A percentile compares a stretch with the other conserved stretches of the same genome.
phyloP scores from a whole-genome alignment of 2,113 vertebrate species.

The Porphyrio hochstetteri region DNA sequence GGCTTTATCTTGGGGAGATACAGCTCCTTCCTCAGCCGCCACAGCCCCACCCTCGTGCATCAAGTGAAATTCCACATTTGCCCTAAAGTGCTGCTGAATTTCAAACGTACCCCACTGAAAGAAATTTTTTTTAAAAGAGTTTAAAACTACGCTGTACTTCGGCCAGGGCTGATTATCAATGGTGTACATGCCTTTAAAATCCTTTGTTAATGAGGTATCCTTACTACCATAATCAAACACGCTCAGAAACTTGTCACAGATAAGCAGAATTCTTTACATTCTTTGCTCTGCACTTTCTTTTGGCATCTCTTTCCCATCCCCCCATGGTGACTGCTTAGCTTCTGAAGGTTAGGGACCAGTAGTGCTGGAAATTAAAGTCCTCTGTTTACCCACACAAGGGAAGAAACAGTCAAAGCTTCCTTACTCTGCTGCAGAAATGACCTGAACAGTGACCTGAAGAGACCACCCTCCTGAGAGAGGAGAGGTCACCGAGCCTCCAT shows the following conservation, averaged over 20 bases:
- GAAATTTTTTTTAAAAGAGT: neutral
- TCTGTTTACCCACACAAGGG: conserved; percentile 17
- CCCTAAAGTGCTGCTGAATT: neutral
- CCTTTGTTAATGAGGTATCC: conserved; percentile 57
- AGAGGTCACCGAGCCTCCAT: conserved; percentile 22
- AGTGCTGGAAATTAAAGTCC: conserved; percentile 26
- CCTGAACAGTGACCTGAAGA: conserved; percentile 40
- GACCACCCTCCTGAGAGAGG: conserved; percentile 58
- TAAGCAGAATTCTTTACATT: conserved; percentile 65
- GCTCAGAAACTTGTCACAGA: conserved; percentile 58
- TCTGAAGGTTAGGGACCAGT: conserved; percentile 32
- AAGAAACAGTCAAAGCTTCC: conserved; percentile 37
- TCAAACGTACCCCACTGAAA: neutral
- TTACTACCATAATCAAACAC: conserved; percentile 65
- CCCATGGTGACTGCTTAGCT: neutral
- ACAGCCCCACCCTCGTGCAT: neutral
- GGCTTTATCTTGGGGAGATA: conserved; percentile 12
- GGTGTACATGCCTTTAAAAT: conserved; percentile 48
- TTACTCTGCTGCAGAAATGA: conserved; percentile 28
- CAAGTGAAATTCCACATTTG: conserved; percentile 16
- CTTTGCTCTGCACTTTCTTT: conserved; percentile 43
- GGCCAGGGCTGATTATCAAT: conserved; percentile 44
- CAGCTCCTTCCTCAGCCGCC: conserved; percentile 2
- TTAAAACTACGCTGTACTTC: neutral
- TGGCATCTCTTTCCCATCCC: conserved; percentile 18